Percentiles rank a stretch among this genome's conserved stretches.
Conservation (phyloP, 2,797 vertebrate species). For the Microhierax caerulescens region DNA sequence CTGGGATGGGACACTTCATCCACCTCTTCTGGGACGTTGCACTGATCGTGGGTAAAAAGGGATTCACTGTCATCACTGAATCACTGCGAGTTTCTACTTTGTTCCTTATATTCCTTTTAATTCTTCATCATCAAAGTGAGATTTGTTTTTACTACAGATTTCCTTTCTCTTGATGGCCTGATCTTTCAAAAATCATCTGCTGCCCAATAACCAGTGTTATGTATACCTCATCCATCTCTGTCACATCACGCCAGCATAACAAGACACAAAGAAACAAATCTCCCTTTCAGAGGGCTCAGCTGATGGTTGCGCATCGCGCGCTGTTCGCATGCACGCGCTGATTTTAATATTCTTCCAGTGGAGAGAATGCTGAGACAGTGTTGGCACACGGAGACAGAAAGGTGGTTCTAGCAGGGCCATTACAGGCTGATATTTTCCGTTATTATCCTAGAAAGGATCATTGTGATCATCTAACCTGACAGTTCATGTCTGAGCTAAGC, state of each 20-base stretch:
- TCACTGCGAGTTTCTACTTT: neutral
- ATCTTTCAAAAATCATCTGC: neutral
- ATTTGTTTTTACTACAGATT: neutral
- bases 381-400: neutral
- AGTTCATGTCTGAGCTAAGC: neutral
- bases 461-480: neutral
- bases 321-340: neutral
- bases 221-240: neutral
- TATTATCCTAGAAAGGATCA: neutral
- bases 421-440: neutral
- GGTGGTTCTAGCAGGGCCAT: neutral
- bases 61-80: neutral
- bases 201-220: neutral
- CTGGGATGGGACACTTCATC: neutral
- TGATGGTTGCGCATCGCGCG: neutral
- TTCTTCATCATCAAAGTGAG: constrained; percentile 12
- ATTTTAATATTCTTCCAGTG: neutral
- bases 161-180: neutral
- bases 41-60: neutral
- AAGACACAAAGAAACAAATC: neutral
- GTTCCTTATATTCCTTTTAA: neutral
- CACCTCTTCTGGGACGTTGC: neutral
- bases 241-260: rapidly evolving
- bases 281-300: neutral
- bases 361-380: neutral